A percentile compares a stretch with the other conserved stretches of the same genome.
phyloP scores from a whole-genome alignment of 2,888 invertebrate genomes.

The Tipula helvola region DNA sequence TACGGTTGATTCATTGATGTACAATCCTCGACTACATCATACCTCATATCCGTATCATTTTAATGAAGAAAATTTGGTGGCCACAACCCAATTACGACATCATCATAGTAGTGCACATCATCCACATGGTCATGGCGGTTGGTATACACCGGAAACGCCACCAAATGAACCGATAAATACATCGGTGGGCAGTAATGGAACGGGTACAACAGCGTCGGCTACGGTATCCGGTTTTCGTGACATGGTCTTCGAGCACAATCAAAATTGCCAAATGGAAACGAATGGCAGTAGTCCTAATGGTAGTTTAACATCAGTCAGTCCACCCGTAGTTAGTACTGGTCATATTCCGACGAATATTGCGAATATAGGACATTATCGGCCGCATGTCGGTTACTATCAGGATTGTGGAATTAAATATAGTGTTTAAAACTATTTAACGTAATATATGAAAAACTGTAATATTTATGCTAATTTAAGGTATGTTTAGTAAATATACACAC shows the following conservation, averaged over 20 bases:
- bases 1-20: slow-evolving; percentile 36
- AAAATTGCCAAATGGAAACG: slow-evolving; percentile 35
- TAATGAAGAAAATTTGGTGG: slow-evolving; percentile 33
- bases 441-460: neutral
- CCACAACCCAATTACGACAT: slow-evolving; percentile 21
- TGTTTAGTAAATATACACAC: neutral
- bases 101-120: slow-evolving; percentile 29
- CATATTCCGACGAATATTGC: slow-evolving; percentile 31
- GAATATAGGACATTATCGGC: slow-evolving; percentile 33
- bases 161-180: slow-evolving; percentile 26
- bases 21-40: slow-evolving; percentile 35
- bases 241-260: slow-evolving; percentile 36
- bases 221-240: slow-evolving; percentile 28
- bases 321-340: slow-evolving; percentile 21
- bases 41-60: slow-evolving; percentile 34
- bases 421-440: slow-evolving; percentile 21
- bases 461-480: neutral
- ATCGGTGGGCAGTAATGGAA: neutral
- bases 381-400: slow-evolving; percentile 33
- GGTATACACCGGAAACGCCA: slow-evolving; percentile 37
- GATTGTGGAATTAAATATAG: slow-evolving; percentile 37
- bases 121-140: slow-evolving; percentile 32
- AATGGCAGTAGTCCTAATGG: slow-evolving; percentile 34
- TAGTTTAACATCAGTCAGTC: slow-evolving; percentile 34
- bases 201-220: slow-evolving; percentile 13